Evolutionary conservation across 2,888 invertebrate genomes (phyloP).

Genomic region (Leistus spinibarbis): DNA sequence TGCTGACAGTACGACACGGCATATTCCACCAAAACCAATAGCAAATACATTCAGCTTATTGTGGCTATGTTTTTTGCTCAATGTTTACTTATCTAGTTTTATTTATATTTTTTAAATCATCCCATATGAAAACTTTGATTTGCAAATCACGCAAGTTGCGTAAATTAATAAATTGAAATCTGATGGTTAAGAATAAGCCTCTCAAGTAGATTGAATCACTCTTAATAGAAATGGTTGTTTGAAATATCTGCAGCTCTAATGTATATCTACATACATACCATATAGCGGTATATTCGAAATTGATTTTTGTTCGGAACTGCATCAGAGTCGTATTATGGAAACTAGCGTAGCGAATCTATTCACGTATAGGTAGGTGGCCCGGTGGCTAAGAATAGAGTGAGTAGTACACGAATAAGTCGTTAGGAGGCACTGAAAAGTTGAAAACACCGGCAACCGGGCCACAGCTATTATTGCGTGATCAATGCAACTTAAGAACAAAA

Average conservation of each 20-base stretch:
- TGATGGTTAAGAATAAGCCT: no score
- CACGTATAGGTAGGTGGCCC: slow-evolving; percentile 1
- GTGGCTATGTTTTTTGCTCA: no score
- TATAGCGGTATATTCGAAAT: neutral
- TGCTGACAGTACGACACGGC: no score
- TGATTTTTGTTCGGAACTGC: neutral
- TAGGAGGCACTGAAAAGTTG: slow-evolving; percentile 23
- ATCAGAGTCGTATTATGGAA: neutral
- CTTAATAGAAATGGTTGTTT: no score
- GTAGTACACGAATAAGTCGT: slow-evolving; percentile 26
- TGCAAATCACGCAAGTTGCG: no score
- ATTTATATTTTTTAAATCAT: no score
- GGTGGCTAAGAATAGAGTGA: slow-evolving; percentile 24
- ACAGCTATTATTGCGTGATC: slow-evolving; percentile 30
- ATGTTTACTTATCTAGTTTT: no score
- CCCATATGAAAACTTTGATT: no score
- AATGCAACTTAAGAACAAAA: slow-evolving; percentile 29
- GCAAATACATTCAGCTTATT: no score
- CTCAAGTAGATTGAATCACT: no score
- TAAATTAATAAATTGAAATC: no score
- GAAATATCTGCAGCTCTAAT: neutral
- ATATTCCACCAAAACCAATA: no score
- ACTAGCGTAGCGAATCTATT: neutral
- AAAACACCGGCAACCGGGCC: slow-evolving; percentile 12
- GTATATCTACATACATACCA: neutral